These are phyloP conservation scores for Sebastes cheni DNA, from an alignment of 2,797 vertebrate species.

Conservation along the genomic window DNA sequence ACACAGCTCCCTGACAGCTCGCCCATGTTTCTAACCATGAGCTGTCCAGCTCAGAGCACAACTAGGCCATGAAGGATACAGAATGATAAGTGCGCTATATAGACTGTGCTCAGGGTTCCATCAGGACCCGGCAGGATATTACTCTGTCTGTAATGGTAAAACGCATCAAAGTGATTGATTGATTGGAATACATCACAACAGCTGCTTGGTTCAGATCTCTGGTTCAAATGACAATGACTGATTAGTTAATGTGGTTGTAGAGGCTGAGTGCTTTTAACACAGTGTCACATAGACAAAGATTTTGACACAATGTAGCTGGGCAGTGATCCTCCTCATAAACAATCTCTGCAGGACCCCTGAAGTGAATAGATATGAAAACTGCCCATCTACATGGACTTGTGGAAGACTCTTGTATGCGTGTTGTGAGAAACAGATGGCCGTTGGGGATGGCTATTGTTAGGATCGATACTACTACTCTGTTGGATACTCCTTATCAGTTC, in stretches of 20 bases:
- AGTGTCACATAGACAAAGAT: background rate
- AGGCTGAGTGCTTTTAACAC: background rate
- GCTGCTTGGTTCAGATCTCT: constrained; percentile 1
- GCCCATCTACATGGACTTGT: constrained; percentile 7
- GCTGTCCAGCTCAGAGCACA: constrained; percentile 8
- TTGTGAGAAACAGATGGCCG: background rate
- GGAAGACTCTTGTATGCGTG: background rate
- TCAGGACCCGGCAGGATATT: background rate
- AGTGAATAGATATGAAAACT: background rate
- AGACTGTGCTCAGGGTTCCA: background rate
- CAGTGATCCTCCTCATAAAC: background rate
- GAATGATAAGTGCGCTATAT: background rate
- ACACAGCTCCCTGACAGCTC: constrained; percentile 11
- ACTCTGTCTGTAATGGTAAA: background rate
- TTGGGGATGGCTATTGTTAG: background rate
- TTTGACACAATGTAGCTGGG: constrained; percentile 21
- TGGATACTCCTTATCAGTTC: too few species aligned
- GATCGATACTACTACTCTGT: too few species aligned
- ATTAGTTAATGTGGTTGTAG: background rate
- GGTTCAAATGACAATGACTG: background rate
- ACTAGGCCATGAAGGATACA: background rate
- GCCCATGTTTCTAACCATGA: constrained; percentile 11
- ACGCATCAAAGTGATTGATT: background rate
- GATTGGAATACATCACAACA: background rate
- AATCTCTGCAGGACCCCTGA: background rate